A percentile compares a stretch with the other conserved stretches of the same genome.
phyloP scores from a whole-genome alignment of 2,797 vertebrate genomes.

The Mallotus villosus region DNA sequence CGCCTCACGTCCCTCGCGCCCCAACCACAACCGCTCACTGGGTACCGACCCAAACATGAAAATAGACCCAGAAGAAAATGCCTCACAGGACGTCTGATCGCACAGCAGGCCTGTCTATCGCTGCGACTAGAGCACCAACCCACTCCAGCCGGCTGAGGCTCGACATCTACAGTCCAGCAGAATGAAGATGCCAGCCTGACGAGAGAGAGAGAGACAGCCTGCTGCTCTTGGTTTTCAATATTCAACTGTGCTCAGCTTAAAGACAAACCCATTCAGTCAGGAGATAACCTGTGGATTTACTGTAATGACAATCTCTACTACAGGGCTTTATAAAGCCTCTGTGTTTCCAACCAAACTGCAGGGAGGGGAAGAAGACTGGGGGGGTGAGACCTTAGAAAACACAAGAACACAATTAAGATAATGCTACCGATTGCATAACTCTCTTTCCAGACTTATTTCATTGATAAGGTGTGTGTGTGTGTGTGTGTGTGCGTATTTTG shows the following conservation, averaged over 20 bases:
- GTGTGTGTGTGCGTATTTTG: slow-evolving; percentile 17
- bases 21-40: slow-evolving; percentile 45
- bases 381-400: slow-evolving; percentile 7
- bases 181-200: neutral
- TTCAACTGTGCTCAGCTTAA: slow-evolving; percentile 44
- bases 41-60: neutral
- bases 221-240: slow-evolving; percentile 11
- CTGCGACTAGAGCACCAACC: slow-evolving; percentile 31
- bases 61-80: neutral
- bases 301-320: neutral
- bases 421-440: slow-evolving; percentile 22
- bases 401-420: slow-evolving; percentile 17
- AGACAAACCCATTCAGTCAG: slow-evolving; percentile 39
- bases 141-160: neutral
- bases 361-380: neutral
- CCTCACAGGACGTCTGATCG: slow-evolving; percentile 40
- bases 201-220: slow-evolving; percentile 30
- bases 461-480: slow-evolving; percentile 15
- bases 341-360: neutral
- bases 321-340: neutral
- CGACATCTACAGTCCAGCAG: neutral
- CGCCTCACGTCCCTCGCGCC: slow-evolving; percentile 30
- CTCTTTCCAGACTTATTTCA: neutral
- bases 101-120: slow-evolving; percentile 12
- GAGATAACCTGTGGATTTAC: slow-evolving; percentile 28